Conservation (phyloP, 1,140 invertebrate species). For the Zaprionus ornatus region DNA sequence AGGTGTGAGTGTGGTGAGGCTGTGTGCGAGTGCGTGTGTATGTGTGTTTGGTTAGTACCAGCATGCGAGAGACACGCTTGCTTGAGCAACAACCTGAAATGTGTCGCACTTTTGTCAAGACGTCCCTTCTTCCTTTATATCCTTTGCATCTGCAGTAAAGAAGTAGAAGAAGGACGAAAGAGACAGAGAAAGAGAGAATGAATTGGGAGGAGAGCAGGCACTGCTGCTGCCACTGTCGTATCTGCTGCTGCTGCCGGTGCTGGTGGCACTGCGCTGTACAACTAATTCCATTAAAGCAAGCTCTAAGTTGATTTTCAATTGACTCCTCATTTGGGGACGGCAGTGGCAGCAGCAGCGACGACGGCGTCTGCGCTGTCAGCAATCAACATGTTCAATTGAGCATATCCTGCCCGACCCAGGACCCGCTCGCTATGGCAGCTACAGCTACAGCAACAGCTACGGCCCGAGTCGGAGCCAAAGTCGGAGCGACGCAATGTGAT, state of each 20-base stretch:
- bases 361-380: conserved; percentile 64
- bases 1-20: not conserved
- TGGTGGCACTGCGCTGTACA: conserved; percentile 47
- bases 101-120: conserved; percentile 16
- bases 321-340: conserved; percentile 69
- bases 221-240: conserved; percentile 34
- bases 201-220: conserved; percentile 29
- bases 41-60: conserved; percentile 1
- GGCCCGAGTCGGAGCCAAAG: not conserved
- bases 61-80: conserved; percentile 9
- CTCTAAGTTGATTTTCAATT: conserved; percentile 82
- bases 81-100: conserved; percentile 31
- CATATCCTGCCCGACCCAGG: conserved; percentile 61
- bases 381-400: conserved; percentile 82
- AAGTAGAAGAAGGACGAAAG: not conserved
- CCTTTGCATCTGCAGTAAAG: conserved; percentile 23
- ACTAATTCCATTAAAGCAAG: conserved; percentile 80
- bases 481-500: conserved; percentile 72
- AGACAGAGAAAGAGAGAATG: not conserved
- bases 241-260: conserved; percentile 26
- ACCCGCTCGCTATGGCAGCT: not conserved
- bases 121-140: conserved; percentile 18
- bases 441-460: conserved; percentile 14
- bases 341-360: not conserved
- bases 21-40: conserved; percentile 1